Conservation (phyloP, 1,140 invertebrate species). For the Cyrtorhinus lividipennis region DNA sequence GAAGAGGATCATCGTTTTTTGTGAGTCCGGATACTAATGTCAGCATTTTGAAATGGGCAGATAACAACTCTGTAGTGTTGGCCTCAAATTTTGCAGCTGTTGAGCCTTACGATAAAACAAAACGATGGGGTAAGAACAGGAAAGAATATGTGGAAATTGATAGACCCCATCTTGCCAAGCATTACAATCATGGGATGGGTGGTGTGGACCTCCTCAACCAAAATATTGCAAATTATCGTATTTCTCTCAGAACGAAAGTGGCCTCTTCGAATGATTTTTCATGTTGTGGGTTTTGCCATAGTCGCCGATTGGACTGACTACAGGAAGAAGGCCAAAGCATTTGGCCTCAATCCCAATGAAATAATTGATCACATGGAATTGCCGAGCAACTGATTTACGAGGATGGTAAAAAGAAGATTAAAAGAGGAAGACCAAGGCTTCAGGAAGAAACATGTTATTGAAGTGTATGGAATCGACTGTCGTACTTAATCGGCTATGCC, state of each 20-base stretch:
- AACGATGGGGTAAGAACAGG: conserved; percentile 27
- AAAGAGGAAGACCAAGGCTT: too few species aligned
- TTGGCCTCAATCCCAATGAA: neutral
- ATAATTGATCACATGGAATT: neutral
- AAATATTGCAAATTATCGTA: conserved; percentile 24
- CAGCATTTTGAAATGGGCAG: conserved; percentile 30
- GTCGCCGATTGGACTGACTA: conserved; percentile 24
- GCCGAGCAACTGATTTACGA: too few species aligned
- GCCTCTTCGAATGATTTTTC: conserved; percentile 25
- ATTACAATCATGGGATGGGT: conserved; percentile 26
- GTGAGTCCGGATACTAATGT: neutral
- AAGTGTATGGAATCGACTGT: too few species aligned
- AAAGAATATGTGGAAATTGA: neutral
- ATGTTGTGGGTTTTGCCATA: conserved; percentile 24
- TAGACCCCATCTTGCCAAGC: conserved; percentile 2
- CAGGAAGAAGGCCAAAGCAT: conserved; percentile 13
- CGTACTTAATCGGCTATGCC: too few species aligned
- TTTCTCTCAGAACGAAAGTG: conserved; percentile 26
- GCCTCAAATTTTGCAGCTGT: conserved; percentile 32
- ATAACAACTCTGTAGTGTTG: conserved; percentile 30
- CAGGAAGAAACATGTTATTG: too few species aligned
- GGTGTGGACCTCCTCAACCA: conserved; percentile 26
- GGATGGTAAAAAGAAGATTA: too few species aligned
- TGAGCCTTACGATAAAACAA: conserved; percentile 28
- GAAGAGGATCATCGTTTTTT: neutral